Evolutionary conservation across 1,140 invertebrate genomes (phyloP).

Genomic region (Pachypsylla venusta): DNA sequence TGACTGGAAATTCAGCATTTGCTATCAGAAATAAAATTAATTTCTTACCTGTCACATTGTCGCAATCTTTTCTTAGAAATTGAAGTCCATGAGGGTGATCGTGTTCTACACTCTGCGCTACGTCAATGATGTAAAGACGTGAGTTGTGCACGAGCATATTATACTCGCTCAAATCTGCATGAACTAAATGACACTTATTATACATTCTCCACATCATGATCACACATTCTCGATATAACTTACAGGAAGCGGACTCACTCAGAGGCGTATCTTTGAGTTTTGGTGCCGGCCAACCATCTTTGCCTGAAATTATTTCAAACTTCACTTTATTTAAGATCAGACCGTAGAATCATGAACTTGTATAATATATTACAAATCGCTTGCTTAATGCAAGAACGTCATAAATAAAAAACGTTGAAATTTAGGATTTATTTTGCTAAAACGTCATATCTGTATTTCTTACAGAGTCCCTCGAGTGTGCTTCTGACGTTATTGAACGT

Average conservation of each 20-base stretch:
- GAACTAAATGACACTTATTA: conserved; percentile 82
- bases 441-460: too few species aligned
- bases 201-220: conserved; percentile 85
- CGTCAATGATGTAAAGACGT: conserved; percentile 84
- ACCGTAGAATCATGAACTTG: too few species aligned
- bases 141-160: conserved; percentile 71
- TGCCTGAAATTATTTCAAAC: too few species aligned
- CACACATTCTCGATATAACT: conserved; percentile 78
- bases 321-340: too few species aligned
- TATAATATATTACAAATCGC: too few species aligned
- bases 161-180: conserved; percentile 95
- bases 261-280: conserved; percentile 68
- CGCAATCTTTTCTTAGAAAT: conserved; percentile 89
- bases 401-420: too few species aligned
- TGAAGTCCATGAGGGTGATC: conserved; percentile 91
- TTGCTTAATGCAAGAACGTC: too few species aligned
- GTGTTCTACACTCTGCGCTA: conserved; percentile 95
- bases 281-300: conserved; percentile 76
- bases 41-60: conserved; percentile 65
- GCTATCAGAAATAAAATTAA: too few species aligned
- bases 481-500: too few species aligned
- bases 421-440: too few species aligned
- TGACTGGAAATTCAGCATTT: too few species aligned
- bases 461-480: too few species aligned
- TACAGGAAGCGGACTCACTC: conserved; percentile 45